Base-by-base conservation (phyloP, 2,797 vertebrate species). In the Leptatherina wallacei region DNA sequence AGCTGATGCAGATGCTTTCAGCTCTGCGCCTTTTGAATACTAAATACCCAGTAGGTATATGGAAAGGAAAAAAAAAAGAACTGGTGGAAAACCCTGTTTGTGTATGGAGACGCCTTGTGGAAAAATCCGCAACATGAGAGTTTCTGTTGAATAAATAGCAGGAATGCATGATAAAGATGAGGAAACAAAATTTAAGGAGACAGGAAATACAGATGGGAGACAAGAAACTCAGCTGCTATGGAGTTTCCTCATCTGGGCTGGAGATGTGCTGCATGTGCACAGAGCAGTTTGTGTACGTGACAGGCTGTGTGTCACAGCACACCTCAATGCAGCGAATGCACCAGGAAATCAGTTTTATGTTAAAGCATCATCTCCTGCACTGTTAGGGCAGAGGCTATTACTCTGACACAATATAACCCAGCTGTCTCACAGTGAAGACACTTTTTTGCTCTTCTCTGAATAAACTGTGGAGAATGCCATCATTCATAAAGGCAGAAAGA, bases 1-100 rank as follows among this genome's bases (percentile, higher is more conserved):
- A 20, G 36, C 24, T 42, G 63, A 60, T 73, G 65, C 82, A 86
- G 67, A 82, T 88, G 84, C 86, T 71, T 71, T 69, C 70, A 82
- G 73, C 76, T 66, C 44, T 22, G 57, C 14, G 75, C 75, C 61
- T 57, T 64, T 69, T 80, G 77, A 91, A 93, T 86, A 86, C 84
- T 64, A 75, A 90, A 59, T 58, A 81, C 61, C 75, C 69, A 69
- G 16, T 2, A 12, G 35, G 55, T 44, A 49, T 75, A 62, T 29
- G 24, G 24, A 27, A 52, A 30, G 35, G 9, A 9, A 10, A 12
- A 38, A 10, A 52, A 51, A 61, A 57, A 65, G 14, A 35, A 69
- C 44, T 55, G 14, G 38, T 69, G 76, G 74, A 74, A 77, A 83
- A 63, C 69, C 78, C 63, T 69, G 63, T 68, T 61, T 64, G 20